Evolutionary conservation across 2,888 invertebrate species (phyloP).

Genomic region (Acleris laterana): DNA sequence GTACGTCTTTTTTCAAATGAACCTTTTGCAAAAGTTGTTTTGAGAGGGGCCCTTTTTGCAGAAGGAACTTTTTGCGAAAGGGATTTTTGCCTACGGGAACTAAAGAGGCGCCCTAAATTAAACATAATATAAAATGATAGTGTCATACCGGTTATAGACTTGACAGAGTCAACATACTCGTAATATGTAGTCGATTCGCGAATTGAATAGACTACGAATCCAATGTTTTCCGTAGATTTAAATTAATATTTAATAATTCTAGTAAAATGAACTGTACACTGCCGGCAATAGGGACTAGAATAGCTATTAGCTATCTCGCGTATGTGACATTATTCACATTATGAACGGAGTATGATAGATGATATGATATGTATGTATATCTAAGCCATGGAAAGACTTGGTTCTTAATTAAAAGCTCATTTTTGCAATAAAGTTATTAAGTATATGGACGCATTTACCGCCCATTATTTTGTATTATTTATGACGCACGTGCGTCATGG

Average conservation of each 20-base stretch:
- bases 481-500: no score
- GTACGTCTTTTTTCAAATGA: no score
- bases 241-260: background rate
- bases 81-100: no score
- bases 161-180: background rate
- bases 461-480: no score
- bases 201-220: background rate
- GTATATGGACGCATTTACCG: no score
- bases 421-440: slow-evolving; percentile 3
- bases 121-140: background rate
- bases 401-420: slow-evolving; percentile 3
- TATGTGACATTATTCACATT: slow-evolving; percentile 7
- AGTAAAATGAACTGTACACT: slow-evolving; percentile 7
- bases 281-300: slow-evolving; percentile 2
- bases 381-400: slow-evolving; percentile 9
- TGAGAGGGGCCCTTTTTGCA: no score
- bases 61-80: no score
- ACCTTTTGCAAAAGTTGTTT: no score
- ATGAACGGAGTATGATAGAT: slow-evolving; percentile 10
- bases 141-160: background rate
- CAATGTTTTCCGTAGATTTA: slow-evolving; percentile 12
- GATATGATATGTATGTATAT: background rate
- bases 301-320: slow-evolving; percentile 2
- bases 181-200: background rate
- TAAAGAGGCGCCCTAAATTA: no score